A percentile compares a stretch with the other conserved stretches of the same genome.
Conservation (phyloP, 1,140 invertebrate genomes). For the Heterodera schachtii region DNA sequence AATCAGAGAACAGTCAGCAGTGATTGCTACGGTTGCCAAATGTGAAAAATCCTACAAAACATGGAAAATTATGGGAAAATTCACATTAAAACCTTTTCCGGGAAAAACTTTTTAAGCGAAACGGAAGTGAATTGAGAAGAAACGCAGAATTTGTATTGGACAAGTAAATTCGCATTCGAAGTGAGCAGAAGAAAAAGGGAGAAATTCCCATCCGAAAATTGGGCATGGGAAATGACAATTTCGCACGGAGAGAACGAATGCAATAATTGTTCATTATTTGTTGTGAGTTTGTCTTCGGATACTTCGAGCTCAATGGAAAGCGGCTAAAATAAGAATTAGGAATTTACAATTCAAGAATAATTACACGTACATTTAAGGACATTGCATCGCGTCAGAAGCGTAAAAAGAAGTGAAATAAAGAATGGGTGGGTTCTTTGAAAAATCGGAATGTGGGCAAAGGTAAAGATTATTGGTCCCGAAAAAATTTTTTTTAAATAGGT, state of each 20-base stretch:
- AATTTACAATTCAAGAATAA: background rate
- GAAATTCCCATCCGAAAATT: slow-evolving; percentile 46
- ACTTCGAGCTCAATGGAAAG: background rate
- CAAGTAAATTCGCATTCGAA: slow-evolving; percentile 42
- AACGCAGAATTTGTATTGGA: background rate
- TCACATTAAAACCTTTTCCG: background rate
- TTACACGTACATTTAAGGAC: background rate
- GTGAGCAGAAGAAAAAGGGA: slow-evolving; percentile 40
- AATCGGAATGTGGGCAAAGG: too few species aligned
- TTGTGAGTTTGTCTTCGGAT: background rate
- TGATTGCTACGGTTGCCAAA: background rate
- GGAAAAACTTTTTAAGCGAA: slow-evolving; percentile 8
- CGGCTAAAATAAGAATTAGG: background rate
- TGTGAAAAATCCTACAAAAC: slow-evolving; percentile 24
- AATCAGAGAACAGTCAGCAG: background rate
- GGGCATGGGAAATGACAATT: slow-evolving; percentile 35
- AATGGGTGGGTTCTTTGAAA: too few species aligned
- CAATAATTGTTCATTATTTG: background rate
- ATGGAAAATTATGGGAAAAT: background rate
- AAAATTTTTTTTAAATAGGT: too few species aligned
- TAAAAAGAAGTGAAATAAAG: too few species aligned
- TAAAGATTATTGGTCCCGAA: too few species aligned
- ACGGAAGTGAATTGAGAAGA: background rate
- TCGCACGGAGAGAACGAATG: background rate
- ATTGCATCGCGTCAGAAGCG: background rate